These are phyloP conservation scores for Xiphydria camelus DNA, from an alignment of 2,888 invertebrate species.

Conservation along the genomic window DNA sequence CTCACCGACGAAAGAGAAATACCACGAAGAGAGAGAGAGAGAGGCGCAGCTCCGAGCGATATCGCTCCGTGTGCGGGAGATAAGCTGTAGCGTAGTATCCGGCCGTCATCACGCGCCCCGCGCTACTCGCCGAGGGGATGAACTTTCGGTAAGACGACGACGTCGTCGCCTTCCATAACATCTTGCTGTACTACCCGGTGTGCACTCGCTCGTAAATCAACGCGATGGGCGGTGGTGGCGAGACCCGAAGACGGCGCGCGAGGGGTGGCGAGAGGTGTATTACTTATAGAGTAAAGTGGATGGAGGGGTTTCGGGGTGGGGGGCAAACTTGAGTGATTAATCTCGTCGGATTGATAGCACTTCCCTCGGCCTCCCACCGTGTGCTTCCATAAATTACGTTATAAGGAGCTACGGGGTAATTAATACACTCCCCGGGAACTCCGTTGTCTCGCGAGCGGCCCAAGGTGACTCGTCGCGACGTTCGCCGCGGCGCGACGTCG, in stretches of 20 bases:
- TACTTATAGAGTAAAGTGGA: slow-evolving; percentile 46
- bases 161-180: slow-evolving; percentile 22
- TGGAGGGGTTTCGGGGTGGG: too few relatives aligned
- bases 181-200: slow-evolving; percentile 14
- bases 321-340: slow-evolving; percentile 53
- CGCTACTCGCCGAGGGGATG: not conserved
- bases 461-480: too few relatives aligned
- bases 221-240: slow-evolving; percentile 35
- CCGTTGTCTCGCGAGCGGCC: slow-evolving; percentile 1
- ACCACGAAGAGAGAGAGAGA: too few relatives aligned
- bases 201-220: slow-evolving; percentile 47
- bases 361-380: slow-evolving; percentile 24
- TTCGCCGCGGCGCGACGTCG: too few relatives aligned
- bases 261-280: slow-evolving; percentile 31
- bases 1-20: too few relatives aligned
- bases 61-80: too few relatives aligned
- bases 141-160: slow-evolving; percentile 19
- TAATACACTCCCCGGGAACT: slow-evolving; percentile 5
- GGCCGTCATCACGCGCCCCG: not conserved
- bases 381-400: slow-evolving; percentile 51
- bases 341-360: slow-evolving; percentile 52
- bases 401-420: slow-evolving; percentile 43
- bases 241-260: slow-evolving; percentile 29
- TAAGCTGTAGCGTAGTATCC: too few relatives aligned
- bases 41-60: too few relatives aligned